phyloP scores from a whole-genome alignment of 1,140 invertebrate genomes.

The Sitophilus oryzae region DNA sequence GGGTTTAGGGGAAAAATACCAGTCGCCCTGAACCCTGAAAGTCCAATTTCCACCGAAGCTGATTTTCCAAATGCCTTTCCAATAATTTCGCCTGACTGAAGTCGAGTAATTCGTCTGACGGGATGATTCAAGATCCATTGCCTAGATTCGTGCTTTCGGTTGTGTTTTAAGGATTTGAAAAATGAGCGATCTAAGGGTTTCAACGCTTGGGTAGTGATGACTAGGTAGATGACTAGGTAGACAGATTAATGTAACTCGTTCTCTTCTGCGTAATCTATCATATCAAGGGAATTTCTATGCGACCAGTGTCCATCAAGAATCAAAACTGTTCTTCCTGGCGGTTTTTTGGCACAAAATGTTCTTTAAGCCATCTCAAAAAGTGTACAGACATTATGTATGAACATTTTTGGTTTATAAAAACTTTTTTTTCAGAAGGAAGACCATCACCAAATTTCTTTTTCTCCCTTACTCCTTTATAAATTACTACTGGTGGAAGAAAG shows the following conservation, averaged over 20 bases:
- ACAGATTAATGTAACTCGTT: constrained; percentile 26
- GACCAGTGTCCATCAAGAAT: too few species aligned
- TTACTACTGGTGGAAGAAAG: constrained; percentile 30
- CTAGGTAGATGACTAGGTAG: constrained; percentile 33
- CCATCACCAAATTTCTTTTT: constrained; percentile 38
- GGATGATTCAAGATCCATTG: constrained; percentile 9
- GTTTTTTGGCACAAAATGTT: too few species aligned
- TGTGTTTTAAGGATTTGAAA: too few species aligned
- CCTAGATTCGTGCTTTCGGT: neutral
- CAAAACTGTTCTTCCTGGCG: too few species aligned
- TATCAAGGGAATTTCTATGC: too few species aligned
- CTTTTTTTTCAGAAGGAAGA: neutral
- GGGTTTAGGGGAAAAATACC: constrained; percentile 5
- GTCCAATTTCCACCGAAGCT: constrained; percentile 3
- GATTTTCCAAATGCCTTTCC: constrained; percentile 4
- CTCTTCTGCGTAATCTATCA: constrained; percentile 1
- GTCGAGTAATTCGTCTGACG: constrained; percentile 4
- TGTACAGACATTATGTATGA: too few species aligned
- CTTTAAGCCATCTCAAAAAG: too few species aligned
- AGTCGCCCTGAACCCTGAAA: constrained; percentile 6
- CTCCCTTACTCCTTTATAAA: constrained; percentile 29
- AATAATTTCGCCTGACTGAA: constrained; percentile 1
- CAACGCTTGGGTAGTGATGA: constrained; percentile 25
- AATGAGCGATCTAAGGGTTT: constrained; percentile 18
- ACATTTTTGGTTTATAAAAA: too few species aligned